A percentile compares a stretch with the other conserved stretches of the same genome.
Evolutionary conservation across 1,140 invertebrate species (phyloP).

Genomic region (Orussus abietinus): DNA sequence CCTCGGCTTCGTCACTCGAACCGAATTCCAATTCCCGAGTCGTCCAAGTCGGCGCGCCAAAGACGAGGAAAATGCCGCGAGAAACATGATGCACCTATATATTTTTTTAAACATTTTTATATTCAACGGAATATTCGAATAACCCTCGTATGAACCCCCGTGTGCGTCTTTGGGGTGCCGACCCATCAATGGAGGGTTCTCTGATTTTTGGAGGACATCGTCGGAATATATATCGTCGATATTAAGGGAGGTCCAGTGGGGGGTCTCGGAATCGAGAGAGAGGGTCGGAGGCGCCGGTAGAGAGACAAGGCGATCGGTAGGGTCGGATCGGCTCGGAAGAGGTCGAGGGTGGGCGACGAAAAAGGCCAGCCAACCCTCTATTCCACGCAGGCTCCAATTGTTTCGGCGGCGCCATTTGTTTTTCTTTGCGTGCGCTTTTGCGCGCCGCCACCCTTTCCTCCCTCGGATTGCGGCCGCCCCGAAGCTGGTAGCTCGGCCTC

Average conservation of each 20-base stretch:
- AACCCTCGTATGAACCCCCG: conserved; percentile 24
- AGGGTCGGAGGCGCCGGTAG: conserved; percentile 1
- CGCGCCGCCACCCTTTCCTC: not conserved
- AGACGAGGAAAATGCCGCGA: too few relatives aligned
- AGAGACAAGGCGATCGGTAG: conserved; percentile 6
- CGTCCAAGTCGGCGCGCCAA: too few relatives aligned
- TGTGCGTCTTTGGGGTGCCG: conserved; percentile 12
- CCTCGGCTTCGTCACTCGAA: too few relatives aligned
- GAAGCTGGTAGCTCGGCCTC: conserved; percentile 28
- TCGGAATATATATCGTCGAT: conserved; percentile 3
- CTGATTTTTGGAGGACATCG: too few relatives aligned
- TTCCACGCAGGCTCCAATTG: conserved; percentile 8
- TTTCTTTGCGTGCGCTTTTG: conserved; percentile 12
- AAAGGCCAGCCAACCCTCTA: conserved; percentile 21
- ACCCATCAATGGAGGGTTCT: not conserved
- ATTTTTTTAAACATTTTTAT: too few relatives aligned
- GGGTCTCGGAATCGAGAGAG: conserved; percentile 8
- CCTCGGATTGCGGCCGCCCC: conserved; percentile 24
- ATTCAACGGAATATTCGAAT: too few relatives aligned
- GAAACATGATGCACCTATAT: too few relatives aligned
- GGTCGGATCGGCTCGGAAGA: conserved; percentile 1
- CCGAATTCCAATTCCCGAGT: too few relatives aligned
- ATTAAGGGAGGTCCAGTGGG: conserved; percentile 4
- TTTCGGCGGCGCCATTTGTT: conserved; percentile 18
- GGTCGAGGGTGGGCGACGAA: conserved; percentile 18